phyloP scores from a whole-genome alignment of 2,888 invertebrate genomes.

The Caenorhabditis sinica region DNA sequence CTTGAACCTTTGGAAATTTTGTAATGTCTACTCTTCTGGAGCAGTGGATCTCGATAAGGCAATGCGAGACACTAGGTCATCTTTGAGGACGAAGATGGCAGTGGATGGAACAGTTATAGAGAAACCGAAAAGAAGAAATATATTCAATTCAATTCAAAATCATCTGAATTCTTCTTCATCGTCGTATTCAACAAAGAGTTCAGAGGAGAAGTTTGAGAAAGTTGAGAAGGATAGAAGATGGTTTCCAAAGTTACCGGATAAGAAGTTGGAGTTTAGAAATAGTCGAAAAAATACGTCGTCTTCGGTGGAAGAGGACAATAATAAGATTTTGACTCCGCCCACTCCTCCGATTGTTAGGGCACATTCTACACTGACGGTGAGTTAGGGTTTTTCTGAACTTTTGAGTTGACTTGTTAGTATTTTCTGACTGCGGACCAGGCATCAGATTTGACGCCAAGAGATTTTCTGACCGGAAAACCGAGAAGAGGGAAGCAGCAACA shows the following conservation, averaged over 20 bases:
- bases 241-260: conserved; percentile 39
- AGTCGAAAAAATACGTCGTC: conserved; percentile 33
- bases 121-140: conserved; percentile 46
- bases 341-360: conserved; percentile 30
- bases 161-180: conserved; percentile 25
- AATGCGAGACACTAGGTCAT: conserved; percentile 52
- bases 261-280: conserved; percentile 7
- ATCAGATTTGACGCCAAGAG: no score
- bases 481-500: no score
- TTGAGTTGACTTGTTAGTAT: no score
- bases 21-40: conserved; percentile 56
- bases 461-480: no score
- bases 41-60: conserved; percentile 60
- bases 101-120: conserved; percentile 44
- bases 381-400: background rate
- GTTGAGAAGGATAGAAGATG: conserved; percentile 31
- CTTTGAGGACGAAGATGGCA: conserved; percentile 47
- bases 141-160: conserved; percentile 42
- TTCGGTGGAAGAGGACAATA: conserved; percentile 26
- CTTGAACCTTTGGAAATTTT: conserved; percentile 59
- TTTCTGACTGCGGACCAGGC: no score
- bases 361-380: conserved; percentile 9
- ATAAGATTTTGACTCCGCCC: conserved; percentile 23
- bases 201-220: conserved; percentile 2
- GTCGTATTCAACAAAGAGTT: background rate